Percentiles rank a stretch among this genome's conserved stretches.
These are phyloP conservation scores for Alfaro cultratus DNA, from an alignment of 2,797 vertebrate species.

Conservation along the genomic window DNA sequence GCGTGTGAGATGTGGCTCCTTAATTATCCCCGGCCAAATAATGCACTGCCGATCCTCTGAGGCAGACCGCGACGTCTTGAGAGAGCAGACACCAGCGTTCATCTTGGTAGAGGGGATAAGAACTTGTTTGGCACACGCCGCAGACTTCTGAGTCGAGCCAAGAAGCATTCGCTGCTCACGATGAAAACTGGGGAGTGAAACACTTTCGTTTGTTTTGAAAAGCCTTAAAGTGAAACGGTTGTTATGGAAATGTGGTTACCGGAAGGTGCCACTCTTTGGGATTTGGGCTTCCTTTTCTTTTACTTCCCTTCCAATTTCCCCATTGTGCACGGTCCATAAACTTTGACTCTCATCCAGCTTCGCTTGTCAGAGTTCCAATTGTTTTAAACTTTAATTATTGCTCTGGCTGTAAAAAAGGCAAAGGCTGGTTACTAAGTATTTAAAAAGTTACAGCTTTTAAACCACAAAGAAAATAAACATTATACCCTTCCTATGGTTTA, in stretches of 20 bases:
- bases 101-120: conserved; percentile 24
- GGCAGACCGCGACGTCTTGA: conserved; percentile 8
- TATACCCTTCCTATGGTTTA: background rate
- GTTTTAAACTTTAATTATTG: background rate
- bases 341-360: background rate
- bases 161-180: background rate
- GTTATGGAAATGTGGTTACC: background rate
- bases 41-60: conserved; percentile 25
- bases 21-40: conserved; percentile 44
- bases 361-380: background rate
- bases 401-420: background rate
- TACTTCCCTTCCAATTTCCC: background rate
- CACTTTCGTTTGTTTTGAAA: background rate
- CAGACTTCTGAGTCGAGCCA: background rate
- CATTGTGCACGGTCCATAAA: background rate
- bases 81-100: conserved; percentile 25
- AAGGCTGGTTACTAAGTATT: background rate
- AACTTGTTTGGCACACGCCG: conserved; percentile 12
- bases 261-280: background rate
- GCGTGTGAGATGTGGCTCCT: conserved; percentile 18
- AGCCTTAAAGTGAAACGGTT: background rate
- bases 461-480: background rate
- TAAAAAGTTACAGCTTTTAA: background rate
- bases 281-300: background rate
- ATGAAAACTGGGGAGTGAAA: background rate